Percentiles rank a stretch among this genome's conserved stretches.
Conservation (phyloP, 1,140 invertebrate genomes). For the Bombus superbus region DNA sequence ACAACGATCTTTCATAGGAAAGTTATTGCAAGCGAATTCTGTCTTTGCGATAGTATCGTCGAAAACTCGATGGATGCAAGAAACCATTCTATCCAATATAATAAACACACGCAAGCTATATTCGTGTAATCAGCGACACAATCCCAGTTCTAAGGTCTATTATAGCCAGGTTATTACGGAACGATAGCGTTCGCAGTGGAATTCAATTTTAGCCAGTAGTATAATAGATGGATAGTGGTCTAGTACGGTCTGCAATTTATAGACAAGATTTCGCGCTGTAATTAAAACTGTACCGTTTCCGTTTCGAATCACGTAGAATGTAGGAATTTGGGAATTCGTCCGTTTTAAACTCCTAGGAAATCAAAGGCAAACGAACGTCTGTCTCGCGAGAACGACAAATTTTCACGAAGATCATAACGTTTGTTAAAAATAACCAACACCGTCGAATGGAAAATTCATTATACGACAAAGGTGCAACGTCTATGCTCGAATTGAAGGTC, state of each 20-base stretch:
- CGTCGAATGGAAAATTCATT: too few species aligned
- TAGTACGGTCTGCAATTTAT: background rate
- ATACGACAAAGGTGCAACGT: too few species aligned
- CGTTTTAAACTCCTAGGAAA: too few species aligned
- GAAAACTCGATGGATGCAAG: background rate
- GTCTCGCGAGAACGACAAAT: too few species aligned
- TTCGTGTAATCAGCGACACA: background rate
- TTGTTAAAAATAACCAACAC: too few species aligned
- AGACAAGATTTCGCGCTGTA: background rate
- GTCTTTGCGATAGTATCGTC: background rate
- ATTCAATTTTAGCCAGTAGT: slow-evolving; percentile 18
- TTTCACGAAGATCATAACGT: too few species aligned
- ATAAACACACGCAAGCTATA: background rate
- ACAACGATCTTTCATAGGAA: background rate
- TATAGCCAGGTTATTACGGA: slow-evolving; percentile 1
- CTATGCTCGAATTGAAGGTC: too few species aligned
- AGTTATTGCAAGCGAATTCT: background rate
- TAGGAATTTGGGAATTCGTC: too few species aligned
- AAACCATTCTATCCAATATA: background rate
- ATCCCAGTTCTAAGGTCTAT: background rate
- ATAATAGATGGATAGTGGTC: too few species aligned
- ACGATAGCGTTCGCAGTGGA: background rate
- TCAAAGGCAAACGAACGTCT: too few species aligned
- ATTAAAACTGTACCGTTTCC: slow-evolving; percentile 14
- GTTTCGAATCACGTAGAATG: too few species aligned